Conservation (phyloP, 2,113 vertebrate species). For the Microcebus ravelobensis region DNA sequence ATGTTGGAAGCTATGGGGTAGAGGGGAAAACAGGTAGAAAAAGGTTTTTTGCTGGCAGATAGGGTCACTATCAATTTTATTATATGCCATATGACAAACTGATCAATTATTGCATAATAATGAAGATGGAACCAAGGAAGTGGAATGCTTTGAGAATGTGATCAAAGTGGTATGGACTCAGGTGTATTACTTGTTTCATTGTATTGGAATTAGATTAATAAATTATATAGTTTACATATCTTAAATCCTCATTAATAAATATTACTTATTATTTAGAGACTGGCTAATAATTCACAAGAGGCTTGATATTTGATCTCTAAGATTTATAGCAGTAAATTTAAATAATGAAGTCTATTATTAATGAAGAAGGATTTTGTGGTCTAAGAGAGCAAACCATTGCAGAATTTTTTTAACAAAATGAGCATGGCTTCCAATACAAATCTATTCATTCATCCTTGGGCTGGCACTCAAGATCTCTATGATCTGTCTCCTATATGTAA, state of each 20-base stretch:
- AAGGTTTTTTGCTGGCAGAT: neutral
- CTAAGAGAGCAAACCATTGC: neutral
- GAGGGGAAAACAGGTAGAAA: neutral
- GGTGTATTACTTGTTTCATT: neutral
- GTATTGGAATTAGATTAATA: constrained; percentile 26
- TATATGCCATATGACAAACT: neutral
- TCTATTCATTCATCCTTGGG: neutral
- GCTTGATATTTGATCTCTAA: constrained; percentile 43
- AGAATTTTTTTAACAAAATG: neutral
- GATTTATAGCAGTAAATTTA: constrained; percentile 54
- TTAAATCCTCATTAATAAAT: constrained; percentile 57
- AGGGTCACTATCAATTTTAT: neutral
- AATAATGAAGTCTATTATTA: constrained; percentile 48
- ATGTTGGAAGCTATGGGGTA: neutral
- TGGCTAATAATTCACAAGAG: constrained; percentile 37
- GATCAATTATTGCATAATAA: neutral
- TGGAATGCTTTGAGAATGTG: neutral
- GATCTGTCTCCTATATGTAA: neutral
- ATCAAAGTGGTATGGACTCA: neutral
- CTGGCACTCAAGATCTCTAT: neutral
- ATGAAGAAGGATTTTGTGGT: neutral
- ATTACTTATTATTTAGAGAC: constrained; percentile 34
- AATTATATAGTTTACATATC: neutral
- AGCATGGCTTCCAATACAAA: neutral
- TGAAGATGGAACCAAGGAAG: neutral